phyloP scores from a whole-genome alignment of 2,797 vertebrate species.

The Pipistrellus pygmaeus region DNA sequence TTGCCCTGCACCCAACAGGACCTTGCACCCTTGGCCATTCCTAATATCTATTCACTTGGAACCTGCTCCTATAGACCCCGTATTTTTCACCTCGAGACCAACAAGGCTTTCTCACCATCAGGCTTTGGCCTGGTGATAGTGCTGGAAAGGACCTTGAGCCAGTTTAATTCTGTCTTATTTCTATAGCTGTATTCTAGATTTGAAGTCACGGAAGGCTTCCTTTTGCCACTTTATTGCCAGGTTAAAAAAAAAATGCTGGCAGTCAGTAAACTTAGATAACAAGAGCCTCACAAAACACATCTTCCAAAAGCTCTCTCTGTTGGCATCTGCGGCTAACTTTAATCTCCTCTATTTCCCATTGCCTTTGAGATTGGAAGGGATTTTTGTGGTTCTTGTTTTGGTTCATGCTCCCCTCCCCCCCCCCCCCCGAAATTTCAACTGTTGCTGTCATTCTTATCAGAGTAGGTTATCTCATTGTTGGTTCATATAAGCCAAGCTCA shows the following conservation, averaged over 20 bases:
- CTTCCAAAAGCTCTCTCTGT: slow-evolving; percentile 13
- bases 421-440: slow-evolving; percentile 65
- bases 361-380: slow-evolving; percentile 22
- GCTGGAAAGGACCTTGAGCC: background rate
- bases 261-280: slow-evolving; percentile 46
- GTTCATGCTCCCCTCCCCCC: slow-evolving; percentile 36
- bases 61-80: background rate
- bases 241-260: background rate
- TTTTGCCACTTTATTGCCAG: slow-evolving; percentile 17
- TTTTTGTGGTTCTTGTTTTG: slow-evolving; percentile 63
- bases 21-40: background rate
- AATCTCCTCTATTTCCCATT: background rate
- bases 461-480: slow-evolving; percentile 65
- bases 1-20: background rate
- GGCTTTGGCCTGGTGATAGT: background rate
- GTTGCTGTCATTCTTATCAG: slow-evolving; percentile 77
- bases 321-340: background rate
- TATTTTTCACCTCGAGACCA: background rate
- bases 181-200: slow-evolving; percentile 51
- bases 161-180: slow-evolving; percentile 65
- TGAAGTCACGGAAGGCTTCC: slow-evolving; percentile 54
- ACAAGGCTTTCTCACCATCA: background rate
- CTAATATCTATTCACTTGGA: background rate
- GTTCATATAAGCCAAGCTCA: slow-evolving; percentile 40
- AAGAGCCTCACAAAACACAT: background rate